Base-by-base conservation (phyloP, 2,113 vertebrate genomes). In the Lates calcarifer region DNA sequence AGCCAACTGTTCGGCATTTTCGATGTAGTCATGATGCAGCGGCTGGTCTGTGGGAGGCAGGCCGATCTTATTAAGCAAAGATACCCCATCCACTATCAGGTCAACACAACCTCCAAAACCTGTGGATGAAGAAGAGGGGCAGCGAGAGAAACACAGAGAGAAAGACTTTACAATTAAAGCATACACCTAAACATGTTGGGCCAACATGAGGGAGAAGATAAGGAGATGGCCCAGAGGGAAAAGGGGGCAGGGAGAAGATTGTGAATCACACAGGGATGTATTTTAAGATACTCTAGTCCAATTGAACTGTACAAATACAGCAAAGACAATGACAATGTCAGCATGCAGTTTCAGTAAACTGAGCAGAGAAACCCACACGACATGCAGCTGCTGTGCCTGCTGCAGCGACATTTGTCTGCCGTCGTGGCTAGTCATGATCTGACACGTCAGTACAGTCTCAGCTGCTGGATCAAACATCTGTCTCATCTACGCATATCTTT, bases 31-130 rank as follows among this genome's bases (percentile, higher is more conserved):
- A 22, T 96, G 94, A 80, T 96, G 96, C 2, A 95, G 65, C 0
- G 95, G 95, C 70, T 90, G 92, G 57, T 90, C 84, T 9, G 91
- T 88, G 24, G 93, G 93, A 18, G 79, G 62, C 64, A 96, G 86
- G 28, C 93, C 93, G 0, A 95, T 93, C 90, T 95, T 95, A 64
- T 96, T 93, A 14, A 96, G 89, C 74, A 96, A 64, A 0, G 91
- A 85, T 55, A 96, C 94, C 1, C 93, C 94, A 14, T 96, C 95
- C 41, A 96, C 95, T 10, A 96, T 90, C 66, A 96, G 90, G 84
- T 96, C 96, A 61, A 96, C 95, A 74, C 96, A 96, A 29, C 96
- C 96, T 8, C 96, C 96, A 70, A 96, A 96, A 49, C 96, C 96
- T 96, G 84, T 14, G 26, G 31, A 35, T 43, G 60, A 49, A n/a